Evolutionary conservation across 2,113 vertebrate species (phyloP).

Genomic region (Leiothrix lutea): DNA sequence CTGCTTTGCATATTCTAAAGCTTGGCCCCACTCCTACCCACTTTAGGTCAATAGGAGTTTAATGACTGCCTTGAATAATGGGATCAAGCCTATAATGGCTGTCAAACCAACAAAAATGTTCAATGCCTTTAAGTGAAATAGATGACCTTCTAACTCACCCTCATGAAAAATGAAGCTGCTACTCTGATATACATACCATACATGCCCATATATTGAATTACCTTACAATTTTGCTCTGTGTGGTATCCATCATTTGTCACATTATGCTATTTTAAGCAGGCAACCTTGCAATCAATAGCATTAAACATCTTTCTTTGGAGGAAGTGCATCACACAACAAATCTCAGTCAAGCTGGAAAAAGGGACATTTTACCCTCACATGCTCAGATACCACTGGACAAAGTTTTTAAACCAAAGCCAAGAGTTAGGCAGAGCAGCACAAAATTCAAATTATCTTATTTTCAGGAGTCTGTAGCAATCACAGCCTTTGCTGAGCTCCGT

Average conservation of each 20-base stretch:
- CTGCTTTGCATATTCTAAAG: slow-evolving; percentile 7
- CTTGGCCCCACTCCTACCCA: neutral
- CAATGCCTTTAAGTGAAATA: slow-evolving; percentile 32
- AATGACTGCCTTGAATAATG: slow-evolving; percentile 37
- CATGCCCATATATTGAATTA: slow-evolving; percentile 16
- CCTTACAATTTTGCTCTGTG: neutral
- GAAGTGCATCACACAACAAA: neutral
- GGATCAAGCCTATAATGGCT: slow-evolving; percentile 37
- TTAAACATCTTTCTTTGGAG: slow-evolving; percentile 39
- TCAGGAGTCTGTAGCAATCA: neutral
- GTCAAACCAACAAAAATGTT: slow-evolving; percentile 25
- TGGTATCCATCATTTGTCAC: slow-evolving; percentile 45
- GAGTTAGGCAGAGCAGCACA: neutral
- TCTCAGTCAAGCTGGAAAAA: neutral
- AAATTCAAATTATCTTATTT: neutral
- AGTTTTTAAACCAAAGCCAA: neutral
- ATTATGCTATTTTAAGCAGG: slow-evolving; percentile 48
- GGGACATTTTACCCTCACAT: neutral
- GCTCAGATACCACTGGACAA: neutral
- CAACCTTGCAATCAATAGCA: slow-evolving; percentile 49
- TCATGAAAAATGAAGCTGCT: slow-evolving; percentile 38
- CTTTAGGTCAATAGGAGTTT: slow-evolving; percentile 41
- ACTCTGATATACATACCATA: neutral
- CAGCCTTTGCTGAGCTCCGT: neutral
- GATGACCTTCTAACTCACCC: slow-evolving; percentile 29